phyloP scores from a whole-genome alignment of 2,888 invertebrate genomes.

The Tipula unca region DNA sequence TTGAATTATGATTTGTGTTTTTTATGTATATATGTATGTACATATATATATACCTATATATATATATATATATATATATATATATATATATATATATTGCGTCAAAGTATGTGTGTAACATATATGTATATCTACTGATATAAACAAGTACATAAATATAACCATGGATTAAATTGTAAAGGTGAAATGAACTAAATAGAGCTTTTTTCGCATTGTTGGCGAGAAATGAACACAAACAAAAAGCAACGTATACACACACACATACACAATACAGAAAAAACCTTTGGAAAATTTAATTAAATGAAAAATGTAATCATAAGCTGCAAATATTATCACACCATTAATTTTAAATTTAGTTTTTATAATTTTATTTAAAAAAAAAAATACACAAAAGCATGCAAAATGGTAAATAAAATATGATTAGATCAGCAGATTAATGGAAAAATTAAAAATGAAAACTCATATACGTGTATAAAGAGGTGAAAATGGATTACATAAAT shows the following conservation, averaged over 20 bases:
- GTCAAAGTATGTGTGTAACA: too few species aligned
- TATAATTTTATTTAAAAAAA: not conserved
- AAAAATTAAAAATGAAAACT: not conserved
- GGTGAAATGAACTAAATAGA: not conserved
- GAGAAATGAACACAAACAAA: not conserved
- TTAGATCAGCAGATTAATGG: not conserved
- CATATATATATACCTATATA: not conserved
- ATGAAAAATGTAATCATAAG: not conserved
- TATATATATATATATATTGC: not conserved
- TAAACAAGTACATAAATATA: not conserved
- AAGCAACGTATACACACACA: not conserved
- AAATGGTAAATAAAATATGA: not conserved
- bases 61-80: not conserved
- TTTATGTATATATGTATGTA: not conserved
- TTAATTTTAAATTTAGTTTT: constrained; percentile 1
- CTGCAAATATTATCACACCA: not conserved
- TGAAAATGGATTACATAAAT: not conserved
- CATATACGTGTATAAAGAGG: not conserved
- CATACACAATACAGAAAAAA: not conserved
- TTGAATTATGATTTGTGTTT: not conserved
- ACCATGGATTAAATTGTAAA: not conserved
- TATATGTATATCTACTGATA: not conserved
- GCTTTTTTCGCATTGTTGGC: not conserved
- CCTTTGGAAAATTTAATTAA: not conserved
- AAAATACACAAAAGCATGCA: not conserved